phyloP scores from a whole-genome alignment of 2,797 vertebrate species.

The Anniella stebbinsi region DNA sequence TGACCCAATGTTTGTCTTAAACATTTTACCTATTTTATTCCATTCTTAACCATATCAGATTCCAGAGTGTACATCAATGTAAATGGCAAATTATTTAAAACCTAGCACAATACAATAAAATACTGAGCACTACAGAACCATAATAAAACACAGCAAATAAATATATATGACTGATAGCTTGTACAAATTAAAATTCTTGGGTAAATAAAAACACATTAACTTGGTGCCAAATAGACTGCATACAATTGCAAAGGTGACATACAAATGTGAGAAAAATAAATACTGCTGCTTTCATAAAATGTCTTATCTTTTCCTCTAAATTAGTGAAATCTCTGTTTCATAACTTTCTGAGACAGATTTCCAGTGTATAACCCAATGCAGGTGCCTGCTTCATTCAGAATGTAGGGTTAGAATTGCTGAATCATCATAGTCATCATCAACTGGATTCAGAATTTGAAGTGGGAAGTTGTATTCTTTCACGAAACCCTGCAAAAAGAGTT shows the following conservation, averaged over 20 bases:
- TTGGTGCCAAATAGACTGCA: neutral
- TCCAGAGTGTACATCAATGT: neutral
- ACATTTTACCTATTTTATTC: neutral
- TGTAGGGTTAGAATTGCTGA: slow-evolving; percentile 25
- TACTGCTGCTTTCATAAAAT: neutral
- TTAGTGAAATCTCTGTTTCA: neutral
- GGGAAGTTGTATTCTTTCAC: neutral
- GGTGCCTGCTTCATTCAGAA: slow-evolving; percentile 3
- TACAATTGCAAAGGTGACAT: neutral
- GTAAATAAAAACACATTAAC: neutral
- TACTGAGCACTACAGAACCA: no score
- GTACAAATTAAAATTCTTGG: no score
- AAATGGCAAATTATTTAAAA: neutral
- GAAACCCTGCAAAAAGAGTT: neutral
- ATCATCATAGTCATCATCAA: neutral
- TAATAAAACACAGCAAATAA: no score
- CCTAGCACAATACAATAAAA: no score
- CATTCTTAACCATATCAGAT: neutral
- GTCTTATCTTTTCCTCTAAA: neutral
- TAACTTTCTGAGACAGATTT: neutral
- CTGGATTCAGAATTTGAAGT: neutral
- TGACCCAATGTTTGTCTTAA: neutral
- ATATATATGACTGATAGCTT: no score
- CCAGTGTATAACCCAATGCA: slow-evolving; percentile 4
- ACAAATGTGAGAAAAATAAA: neutral